A percentile compares a stretch with the other conserved stretches of the same genome.
Conservation (phyloP, 2,888 invertebrate genomes). For the Hirudinaria manillensis region DNA sequence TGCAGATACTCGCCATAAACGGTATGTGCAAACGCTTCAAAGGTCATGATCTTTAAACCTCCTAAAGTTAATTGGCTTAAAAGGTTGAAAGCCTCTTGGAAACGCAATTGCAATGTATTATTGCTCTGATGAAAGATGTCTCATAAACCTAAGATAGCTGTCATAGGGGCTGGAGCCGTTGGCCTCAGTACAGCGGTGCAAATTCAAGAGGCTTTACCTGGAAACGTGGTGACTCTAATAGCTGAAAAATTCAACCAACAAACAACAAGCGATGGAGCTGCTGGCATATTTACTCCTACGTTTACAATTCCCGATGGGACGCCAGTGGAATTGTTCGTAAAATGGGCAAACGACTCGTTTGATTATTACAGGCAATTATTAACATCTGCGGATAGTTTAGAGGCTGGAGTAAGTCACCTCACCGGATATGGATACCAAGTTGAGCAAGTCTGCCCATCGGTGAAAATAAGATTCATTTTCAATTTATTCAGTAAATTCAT, state of each 20-base stretch:
- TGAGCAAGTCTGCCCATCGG: neutral
- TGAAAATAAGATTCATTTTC: neutral
- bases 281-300: constrained; percentile 37
- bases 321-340: constrained; percentile 27
- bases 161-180: constrained; percentile 82
- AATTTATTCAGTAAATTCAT: too few relatives aligned
- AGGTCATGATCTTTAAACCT: too few relatives aligned
- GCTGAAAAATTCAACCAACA: constrained; percentile 39
- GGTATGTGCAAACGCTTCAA: too few relatives aligned
- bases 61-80: too few relatives aligned
- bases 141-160: constrained; percentile 40
- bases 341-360: constrained; percentile 34
- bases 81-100: neutral
- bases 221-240: constrained; percentile 36
- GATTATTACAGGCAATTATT: constrained; percentile 29
- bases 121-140: neutral
- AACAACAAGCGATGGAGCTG: constrained; percentile 41
- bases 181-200: constrained; percentile 64
- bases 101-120: neutral
- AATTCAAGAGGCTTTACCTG: constrained; percentile 37
- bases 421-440: constrained; percentile 34
- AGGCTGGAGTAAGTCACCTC: constrained; percentile 32
- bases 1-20: too few relatives aligned
- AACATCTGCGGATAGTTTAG: constrained; percentile 30
- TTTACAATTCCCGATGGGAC: constrained; percentile 33